Percentiles rank a stretch among this genome's conserved stretches.
These are phyloP conservation scores for Athene noctua DNA, from an alignment of 2,113 vertebrate species.

Conservation along the genomic window DNA sequence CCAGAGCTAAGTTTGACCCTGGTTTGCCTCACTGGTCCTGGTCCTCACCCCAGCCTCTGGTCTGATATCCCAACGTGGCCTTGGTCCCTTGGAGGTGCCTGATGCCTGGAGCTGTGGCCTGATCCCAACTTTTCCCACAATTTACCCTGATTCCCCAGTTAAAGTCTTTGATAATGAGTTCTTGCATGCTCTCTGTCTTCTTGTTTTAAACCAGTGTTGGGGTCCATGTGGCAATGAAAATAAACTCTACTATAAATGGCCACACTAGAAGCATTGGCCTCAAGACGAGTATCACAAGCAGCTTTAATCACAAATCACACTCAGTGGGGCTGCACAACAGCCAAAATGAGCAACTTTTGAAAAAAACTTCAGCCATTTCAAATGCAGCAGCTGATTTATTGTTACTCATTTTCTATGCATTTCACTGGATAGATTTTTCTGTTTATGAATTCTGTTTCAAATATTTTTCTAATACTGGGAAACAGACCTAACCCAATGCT, in stretches of 20 bases:
- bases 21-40: background rate
- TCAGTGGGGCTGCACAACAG: background rate
- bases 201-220: background rate
- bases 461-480: background rate
- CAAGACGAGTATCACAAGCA: background rate
- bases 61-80: background rate
- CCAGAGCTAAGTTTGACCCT: background rate
- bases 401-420: background rate
- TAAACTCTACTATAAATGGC: background rate
- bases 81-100: background rate
- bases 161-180: background rate
- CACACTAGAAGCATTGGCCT: background rate
- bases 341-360: background rate
- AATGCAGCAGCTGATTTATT: conserved; percentile 2
- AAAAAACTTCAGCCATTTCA: background rate
- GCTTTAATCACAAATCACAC: background rate
- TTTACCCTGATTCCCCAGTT: background rate
- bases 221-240: background rate
- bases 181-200: background rate
- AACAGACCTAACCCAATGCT: background rate
- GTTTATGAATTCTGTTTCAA: conserved; percentile 5
- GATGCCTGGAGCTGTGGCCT: background rate
- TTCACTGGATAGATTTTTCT: conserved; percentile 7
- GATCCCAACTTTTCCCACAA: background rate
- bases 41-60: background rate